Conservation (phyloP, 2,888 invertebrate species). For the Pinctada fucata region DNA sequence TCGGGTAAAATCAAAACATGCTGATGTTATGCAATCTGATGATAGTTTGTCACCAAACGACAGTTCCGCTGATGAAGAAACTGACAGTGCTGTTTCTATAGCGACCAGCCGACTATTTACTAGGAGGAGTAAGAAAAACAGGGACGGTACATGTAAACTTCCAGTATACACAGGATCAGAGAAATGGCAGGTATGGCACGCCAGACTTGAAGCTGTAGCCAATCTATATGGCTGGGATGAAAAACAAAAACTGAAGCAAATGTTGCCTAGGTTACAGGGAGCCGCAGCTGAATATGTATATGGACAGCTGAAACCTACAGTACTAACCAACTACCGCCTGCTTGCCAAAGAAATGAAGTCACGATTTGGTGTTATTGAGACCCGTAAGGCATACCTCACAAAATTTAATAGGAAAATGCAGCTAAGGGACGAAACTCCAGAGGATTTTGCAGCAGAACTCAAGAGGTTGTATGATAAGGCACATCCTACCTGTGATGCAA, state of each 20-base stretch:
- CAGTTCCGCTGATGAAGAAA: no score
- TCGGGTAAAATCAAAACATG: no score
- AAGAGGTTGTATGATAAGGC: conserved; percentile 41
- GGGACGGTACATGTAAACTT: no score
- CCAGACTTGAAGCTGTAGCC: conserved; percentile 27
- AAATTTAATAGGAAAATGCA: conserved; percentile 37
- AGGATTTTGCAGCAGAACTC: conserved; percentile 42
- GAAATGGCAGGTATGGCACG: conserved; percentile 31
- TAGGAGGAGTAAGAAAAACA: no score
- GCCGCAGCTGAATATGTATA: conserved; percentile 11
- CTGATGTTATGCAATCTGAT: no score
- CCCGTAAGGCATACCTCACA: conserved; percentile 24
- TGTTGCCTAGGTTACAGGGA: conserved; percentile 13
- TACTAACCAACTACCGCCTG: background rate
- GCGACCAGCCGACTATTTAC: no score
- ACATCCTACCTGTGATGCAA: conserved; percentile 28
- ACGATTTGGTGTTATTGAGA: conserved; percentile 27
- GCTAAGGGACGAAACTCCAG: conserved; percentile 25
- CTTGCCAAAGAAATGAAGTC: conserved; percentile 6
- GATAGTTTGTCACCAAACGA: no score
- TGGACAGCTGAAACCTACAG: background rate
- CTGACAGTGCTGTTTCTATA: no score
- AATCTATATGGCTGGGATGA: conserved; percentile 11
- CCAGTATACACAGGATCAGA: conserved; percentile 23
- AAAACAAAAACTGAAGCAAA: background rate